Percentiles rank a stretch among this genome's conserved stretches.
Evolutionary conservation across 2,113 vertebrate genomes (phyloP).

Genomic region (Grammomys surdaster): DNA sequence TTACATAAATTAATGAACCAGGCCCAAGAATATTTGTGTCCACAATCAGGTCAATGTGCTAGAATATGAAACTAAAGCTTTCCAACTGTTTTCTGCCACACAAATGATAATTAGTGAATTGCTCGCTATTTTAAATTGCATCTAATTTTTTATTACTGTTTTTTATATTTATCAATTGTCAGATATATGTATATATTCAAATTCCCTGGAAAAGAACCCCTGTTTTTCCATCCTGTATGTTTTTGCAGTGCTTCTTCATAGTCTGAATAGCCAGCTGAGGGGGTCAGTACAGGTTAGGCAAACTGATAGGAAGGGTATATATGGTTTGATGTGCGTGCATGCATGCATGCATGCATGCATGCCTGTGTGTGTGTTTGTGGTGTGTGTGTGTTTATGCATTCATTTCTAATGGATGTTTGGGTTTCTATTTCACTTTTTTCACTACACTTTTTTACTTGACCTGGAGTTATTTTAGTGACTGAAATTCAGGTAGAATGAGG

Average conservation of each 20-base stretch:
- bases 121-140: not conserved
- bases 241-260: not conserved
- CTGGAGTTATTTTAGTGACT: not conserved
- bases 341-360: too few species aligned
- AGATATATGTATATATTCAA: not conserved
- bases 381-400: not conserved
- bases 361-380: too few species aligned
- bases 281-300: not conserved
- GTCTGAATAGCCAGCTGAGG: not conserved
- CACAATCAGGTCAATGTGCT: not conserved
- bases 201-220: not conserved
- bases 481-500: not conserved
- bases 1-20: not conserved
- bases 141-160: not conserved
- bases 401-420: not conserved
- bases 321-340: too few species aligned
- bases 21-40: not conserved
- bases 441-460: not conserved
- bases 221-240: not conserved
- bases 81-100: not conserved
- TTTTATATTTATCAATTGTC: not conserved
- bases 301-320: not conserved
- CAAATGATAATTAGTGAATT: not conserved
- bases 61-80: not conserved
- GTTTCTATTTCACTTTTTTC: not conserved